Evolutionary conservation across 92 coral and sea anemone species (phyloP).

Genomic region (Heliopora coerulea): DNA sequence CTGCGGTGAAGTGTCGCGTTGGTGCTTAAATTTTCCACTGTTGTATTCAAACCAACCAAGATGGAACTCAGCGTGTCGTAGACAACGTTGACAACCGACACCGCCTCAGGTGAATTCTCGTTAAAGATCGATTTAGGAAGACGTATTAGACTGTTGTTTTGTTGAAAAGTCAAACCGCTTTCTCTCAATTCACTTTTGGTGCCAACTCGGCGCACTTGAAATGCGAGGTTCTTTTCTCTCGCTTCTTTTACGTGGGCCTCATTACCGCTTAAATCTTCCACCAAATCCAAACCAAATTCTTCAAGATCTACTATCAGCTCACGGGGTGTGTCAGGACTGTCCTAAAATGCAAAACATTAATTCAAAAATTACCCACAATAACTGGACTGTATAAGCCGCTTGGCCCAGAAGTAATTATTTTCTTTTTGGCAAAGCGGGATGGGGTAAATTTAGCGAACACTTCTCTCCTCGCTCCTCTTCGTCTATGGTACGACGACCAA

Average conservation of each 20-base stretch:
- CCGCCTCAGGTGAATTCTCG: constrained; percentile 24
- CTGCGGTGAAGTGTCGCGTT: constrained; percentile 37
- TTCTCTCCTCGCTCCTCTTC: too few species aligned
- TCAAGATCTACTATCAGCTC: constrained; percentile 10
- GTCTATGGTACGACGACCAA: too few species aligned
- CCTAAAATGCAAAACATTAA: neutral
- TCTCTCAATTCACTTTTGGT: neutral
- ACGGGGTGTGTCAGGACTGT: constrained; percentile 15
- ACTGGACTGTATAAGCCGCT: too few species aligned
- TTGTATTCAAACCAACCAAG: constrained; percentile 9
- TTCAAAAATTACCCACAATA: neutral
- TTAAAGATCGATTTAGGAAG: constrained; percentile 19
- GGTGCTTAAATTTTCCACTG: neutral
- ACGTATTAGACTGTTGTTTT: constrained; percentile 13
- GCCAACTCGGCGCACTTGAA: constrained; percentile 31
- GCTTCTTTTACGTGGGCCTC: constrained; percentile 1
- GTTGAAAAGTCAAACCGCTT: neutral
- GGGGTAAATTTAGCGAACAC: too few species aligned
- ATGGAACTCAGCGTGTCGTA: constrained; percentile 49
- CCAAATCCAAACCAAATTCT: constrained; percentile 33
- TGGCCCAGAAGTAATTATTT: too few species aligned
- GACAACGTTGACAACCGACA: constrained; percentile 49
- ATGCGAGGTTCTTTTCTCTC: constrained; percentile 19
- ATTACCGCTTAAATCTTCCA: neutral
- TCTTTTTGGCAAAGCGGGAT: too few species aligned